These are phyloP conservation scores for Phyllotreta striolata DNA, from an alignment of 2,888 invertebrate genomes.

Conservation along the genomic window DNA sequence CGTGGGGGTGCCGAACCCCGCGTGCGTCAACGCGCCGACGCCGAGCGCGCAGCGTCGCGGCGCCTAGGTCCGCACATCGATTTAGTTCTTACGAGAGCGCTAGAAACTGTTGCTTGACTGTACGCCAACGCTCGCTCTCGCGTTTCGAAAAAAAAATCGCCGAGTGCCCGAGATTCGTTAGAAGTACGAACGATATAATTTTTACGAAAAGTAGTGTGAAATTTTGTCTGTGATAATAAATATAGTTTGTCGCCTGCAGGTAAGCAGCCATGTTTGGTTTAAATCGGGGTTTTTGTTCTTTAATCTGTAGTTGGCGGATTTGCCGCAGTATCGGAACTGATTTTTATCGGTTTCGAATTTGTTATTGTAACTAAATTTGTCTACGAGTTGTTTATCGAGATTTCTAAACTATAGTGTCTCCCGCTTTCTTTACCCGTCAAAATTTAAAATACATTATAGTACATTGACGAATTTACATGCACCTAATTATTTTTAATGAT, in stretches of 20 bases:
- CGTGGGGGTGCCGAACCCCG: conserved; percentile 7
- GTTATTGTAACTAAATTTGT: neutral
- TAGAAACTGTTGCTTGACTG: conserved; percentile 53
- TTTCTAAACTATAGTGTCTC: neutral
- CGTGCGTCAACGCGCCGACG: conserved; percentile 46
- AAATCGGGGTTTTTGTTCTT: conserved; percentile 1
- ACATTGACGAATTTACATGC: conserved; percentile 11
- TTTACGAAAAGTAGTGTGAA: neutral
- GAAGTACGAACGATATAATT: neutral
- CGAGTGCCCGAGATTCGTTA: conserved; percentile 5
- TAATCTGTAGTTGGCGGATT: neutral
- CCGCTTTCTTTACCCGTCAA: neutral
- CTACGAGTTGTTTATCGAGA: neutral
- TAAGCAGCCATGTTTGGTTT: neutral
- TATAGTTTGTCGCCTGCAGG: neutral
- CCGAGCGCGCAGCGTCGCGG: conserved; percentile 55
- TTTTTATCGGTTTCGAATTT: neutral
- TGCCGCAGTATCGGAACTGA: neutral
- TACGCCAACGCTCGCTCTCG: conserved; percentile 17
- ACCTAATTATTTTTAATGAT: neutral
- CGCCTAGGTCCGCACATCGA: conserved; percentile 56
- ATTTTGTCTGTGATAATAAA: conserved; percentile 6
- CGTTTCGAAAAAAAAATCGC: conserved; percentile 9
- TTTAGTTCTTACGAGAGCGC: conserved; percentile 53
- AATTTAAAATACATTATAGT: conserved; percentile 5